A percentile compares a stretch with the other conserved stretches of the same genome.
Evolutionary conservation across 2,113 vertebrate genomes (phyloP).

Genomic region (Boulengeromyrus knoepffleri): DNA sequence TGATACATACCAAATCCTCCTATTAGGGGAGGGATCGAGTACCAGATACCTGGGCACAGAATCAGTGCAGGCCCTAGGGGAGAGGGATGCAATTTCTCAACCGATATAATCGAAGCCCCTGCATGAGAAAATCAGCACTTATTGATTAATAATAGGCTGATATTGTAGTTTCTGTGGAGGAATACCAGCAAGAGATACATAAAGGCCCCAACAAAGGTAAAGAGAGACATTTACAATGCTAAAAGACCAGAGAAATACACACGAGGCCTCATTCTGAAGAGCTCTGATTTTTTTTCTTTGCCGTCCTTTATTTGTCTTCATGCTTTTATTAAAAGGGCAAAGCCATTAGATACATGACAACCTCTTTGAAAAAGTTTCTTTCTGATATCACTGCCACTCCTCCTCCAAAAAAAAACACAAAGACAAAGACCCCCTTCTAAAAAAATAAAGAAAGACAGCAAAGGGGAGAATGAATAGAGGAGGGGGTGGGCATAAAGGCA

Average conservation of each 20-base stretch:
- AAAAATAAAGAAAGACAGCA: conserved; percentile 31
- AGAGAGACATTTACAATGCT: not conserved
- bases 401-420: conserved; percentile 26
- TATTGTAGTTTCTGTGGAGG: not conserved
- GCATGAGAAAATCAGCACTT: not conserved
- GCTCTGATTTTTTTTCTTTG: not conserved
- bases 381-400: conserved; percentile 17
- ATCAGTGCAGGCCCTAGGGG: not conserved
- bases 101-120: not conserved
- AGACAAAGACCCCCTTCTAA: conserved; percentile 34
- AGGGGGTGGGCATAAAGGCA: conserved; percentile 28
- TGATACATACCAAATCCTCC: not conserved
- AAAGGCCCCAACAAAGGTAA: not conserved
- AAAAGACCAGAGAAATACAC: not conserved
- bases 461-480: conserved; percentile 27
- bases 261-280: conserved; percentile 4
- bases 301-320: not conserved
- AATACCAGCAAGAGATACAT: not conserved
- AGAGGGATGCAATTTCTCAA: not conserved
- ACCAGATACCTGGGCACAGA: not conserved
- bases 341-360: conserved; percentile 30
- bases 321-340: conserved; percentile 26
- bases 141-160: not conserved
- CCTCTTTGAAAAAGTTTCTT: conserved; percentile 39
- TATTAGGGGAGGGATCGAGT: not conserved